A percentile compares a stretch with the other conserved stretches of the same genome.
Evolutionary conservation across 2,888 invertebrate genomes (phyloP).

Genomic region (Notocelia uddmanniana): DNA sequence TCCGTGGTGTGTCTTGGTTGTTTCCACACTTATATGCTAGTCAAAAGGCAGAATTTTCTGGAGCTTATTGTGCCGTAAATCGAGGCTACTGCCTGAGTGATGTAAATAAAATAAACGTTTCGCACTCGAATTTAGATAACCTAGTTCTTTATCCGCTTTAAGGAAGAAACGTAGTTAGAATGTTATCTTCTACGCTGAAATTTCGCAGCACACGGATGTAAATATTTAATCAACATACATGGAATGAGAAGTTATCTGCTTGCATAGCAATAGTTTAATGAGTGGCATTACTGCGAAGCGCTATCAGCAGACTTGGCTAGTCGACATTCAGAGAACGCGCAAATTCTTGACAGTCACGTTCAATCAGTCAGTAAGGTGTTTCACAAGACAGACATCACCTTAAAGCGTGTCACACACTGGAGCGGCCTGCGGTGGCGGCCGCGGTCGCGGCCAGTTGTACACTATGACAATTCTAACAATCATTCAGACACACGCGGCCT

Average conservation of each 20-base stretch:
- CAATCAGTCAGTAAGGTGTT: background rate
- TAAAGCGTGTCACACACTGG: too few relatives aligned
- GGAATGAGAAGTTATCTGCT: constrained; percentile 27
- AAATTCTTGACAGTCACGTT: constrained; percentile 1
- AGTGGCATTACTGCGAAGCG: constrained; percentile 26
- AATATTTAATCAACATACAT: background rate
- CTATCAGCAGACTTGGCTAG: constrained; percentile 20
- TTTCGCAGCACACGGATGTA: constrained; percentile 4
- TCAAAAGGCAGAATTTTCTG: background rate
- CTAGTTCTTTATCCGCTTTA: background rate
- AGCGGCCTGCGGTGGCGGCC: too few relatives aligned
- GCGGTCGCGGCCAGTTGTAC: too few relatives aligned
- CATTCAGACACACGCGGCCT: too few relatives aligned
- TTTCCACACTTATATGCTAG: background rate
- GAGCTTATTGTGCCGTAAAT: background rate
- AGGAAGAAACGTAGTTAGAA: background rate
- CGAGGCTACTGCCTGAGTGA: too few relatives aligned
- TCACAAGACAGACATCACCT: background rate
- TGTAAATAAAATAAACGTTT: background rate
- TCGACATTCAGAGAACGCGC: constrained; percentile 25
- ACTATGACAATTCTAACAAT: too few relatives aligned
- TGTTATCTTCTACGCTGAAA: background rate
- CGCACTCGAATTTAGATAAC: background rate
- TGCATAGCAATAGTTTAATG: constrained; percentile 22
- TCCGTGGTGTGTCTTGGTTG: too few relatives aligned